Percentiles rank a stretch among this genome's conserved stretches.
Conservation (phyloP, 1,140 invertebrate genomes). For the Drosophila bocqueti region DNA sequence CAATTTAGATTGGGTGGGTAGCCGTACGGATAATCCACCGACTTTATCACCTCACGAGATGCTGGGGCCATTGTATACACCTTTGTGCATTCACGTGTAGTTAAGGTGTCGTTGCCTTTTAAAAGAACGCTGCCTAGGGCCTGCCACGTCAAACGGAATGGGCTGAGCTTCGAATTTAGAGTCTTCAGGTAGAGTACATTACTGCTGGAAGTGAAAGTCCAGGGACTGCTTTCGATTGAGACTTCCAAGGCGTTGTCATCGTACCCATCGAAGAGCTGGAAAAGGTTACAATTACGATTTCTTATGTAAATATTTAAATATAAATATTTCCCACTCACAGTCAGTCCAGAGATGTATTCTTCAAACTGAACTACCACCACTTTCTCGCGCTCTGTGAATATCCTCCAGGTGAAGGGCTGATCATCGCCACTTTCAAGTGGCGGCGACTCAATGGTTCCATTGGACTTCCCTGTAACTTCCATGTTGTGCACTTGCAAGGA, state of each 20-base stretch:
- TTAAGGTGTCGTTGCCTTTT: constrained; percentile 17
- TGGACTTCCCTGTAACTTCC: constrained; percentile 55
- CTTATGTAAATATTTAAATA: neutral
- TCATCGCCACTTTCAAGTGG: constrained; percentile 71
- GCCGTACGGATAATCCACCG: constrained; percentile 92
- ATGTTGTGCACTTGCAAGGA: constrained; percentile 57
- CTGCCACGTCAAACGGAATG: constrained; percentile 88
- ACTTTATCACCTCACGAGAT: constrained; percentile 85
- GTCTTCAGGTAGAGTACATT: constrained; percentile 89
- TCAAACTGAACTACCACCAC: constrained; percentile 51
- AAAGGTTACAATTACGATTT: neutral
- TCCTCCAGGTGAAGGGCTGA: constrained; percentile 69
- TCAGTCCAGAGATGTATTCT: constrained; percentile 65
- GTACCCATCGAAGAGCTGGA: constrained; percentile 88
- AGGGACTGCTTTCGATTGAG: constrained; percentile 78
- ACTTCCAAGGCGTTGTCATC: constrained; percentile 88
- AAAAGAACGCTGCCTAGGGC: neutral
- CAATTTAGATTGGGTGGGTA: constrained; percentile 91
- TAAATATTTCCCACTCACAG: constrained; percentile 36
- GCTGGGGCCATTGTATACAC: constrained; percentile 2
- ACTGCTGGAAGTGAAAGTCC: constrained; percentile 87
- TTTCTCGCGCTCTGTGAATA: constrained; percentile 38
- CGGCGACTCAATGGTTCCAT: constrained; percentile 91
- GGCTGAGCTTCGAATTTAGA: constrained; percentile 64
- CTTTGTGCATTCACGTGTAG: constrained; percentile 35